Conservation (phyloP, 2,888 invertebrate species). For the Diaprepes abbreviatus region DNA sequence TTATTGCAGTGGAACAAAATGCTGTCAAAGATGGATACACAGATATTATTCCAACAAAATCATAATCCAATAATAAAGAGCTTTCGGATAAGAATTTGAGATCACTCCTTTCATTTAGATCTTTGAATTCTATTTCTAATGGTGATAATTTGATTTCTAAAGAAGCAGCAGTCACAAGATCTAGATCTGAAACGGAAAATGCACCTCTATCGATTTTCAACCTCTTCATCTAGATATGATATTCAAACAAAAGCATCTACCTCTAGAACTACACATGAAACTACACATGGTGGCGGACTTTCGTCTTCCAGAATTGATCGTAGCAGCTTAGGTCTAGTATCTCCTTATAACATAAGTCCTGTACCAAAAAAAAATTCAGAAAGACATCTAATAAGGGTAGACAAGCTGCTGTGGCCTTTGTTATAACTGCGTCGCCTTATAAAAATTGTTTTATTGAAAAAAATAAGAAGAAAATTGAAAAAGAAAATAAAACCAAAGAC, state of each 20-base stretch:
- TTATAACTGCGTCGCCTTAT: too few species aligned
- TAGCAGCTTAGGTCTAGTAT: not conserved
- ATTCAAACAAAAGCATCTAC: not conserved
- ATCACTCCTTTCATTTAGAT: not conserved
- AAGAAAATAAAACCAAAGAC: too few species aligned
- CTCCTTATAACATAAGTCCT: slow-evolving; percentile 4
- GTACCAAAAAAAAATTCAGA: too few species aligned
- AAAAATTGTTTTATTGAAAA: too few species aligned
- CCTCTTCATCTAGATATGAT: not conserved
- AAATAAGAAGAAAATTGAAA: too few species aligned
- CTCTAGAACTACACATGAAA: not conserved
- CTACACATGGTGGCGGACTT: not conserved
- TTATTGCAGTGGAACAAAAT: too few species aligned
- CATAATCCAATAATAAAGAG: too few species aligned
- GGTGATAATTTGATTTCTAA: not conserved
- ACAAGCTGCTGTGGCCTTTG: too few species aligned
- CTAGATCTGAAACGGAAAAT: not conserved
- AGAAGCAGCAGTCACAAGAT: not conserved
- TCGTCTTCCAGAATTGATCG: not conserved
- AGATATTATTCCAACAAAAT: too few species aligned
- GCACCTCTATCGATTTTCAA: not conserved
- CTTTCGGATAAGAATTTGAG: too few species aligned
- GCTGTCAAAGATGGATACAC: too few species aligned
- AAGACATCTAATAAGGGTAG: too few species aligned
- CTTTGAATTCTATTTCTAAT: not conserved